Evolutionary conservation across 2,113 vertebrate species (phyloP).

Genomic region (Xiphorhynchus elegans): DNA sequence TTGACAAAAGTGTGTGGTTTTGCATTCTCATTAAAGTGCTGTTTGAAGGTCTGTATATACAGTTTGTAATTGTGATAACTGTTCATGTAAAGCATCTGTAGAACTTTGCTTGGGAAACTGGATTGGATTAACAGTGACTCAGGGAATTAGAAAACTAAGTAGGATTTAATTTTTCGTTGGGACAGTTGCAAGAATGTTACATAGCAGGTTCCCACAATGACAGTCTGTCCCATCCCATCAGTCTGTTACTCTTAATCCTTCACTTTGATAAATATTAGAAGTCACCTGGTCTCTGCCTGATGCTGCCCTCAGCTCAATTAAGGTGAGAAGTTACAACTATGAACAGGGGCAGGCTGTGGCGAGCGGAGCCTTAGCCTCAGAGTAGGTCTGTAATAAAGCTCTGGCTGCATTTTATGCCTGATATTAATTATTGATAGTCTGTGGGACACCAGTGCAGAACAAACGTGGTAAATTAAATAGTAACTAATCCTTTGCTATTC

Average conservation of each 20-base stretch:
- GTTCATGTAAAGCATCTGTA: not conserved
- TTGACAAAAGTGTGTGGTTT: not conserved
- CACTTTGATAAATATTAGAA: not conserved
- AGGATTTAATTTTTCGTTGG: not conserved
- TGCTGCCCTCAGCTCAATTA: not conserved
- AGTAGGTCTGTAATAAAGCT: not conserved
- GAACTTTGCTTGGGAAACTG: not conserved
- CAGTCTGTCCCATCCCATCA: not conserved
- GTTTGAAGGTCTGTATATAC: not conserved
- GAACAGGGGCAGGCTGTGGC: not conserved
- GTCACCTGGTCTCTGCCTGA: not conserved
- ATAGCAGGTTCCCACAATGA: not conserved
- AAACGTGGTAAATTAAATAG: not conserved
- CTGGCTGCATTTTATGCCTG: not conserved
- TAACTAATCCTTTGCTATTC: not conserved
- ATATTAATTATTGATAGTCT: not conserved
- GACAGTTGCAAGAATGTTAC: not conserved
- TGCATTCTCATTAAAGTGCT: not conserved
- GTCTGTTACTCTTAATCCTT: not conserved
- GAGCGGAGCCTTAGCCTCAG: not conserved
- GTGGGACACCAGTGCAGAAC: not conserved
- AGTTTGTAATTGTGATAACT: not conserved
- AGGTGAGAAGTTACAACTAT: not conserved
- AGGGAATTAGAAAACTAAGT: not conserved
- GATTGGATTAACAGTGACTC: not conserved